phyloP scores from a whole-genome alignment of 2,113 vertebrate species.

The Fregetta grallaria region DNA sequence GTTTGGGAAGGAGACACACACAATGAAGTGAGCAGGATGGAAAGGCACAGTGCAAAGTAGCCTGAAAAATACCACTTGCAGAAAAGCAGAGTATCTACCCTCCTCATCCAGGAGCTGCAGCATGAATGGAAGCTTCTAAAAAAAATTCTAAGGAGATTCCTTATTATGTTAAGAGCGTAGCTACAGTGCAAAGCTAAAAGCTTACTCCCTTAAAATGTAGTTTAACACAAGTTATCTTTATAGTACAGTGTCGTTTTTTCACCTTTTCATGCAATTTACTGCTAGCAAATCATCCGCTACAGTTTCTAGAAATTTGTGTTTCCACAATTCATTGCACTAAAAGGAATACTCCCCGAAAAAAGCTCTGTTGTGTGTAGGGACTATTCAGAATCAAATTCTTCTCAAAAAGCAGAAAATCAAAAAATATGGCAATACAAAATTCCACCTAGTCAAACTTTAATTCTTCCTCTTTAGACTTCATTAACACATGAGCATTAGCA shows the following conservation, averaged over 20 bases:
- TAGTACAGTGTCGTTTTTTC: neutral
- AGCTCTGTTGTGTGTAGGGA: neutral
- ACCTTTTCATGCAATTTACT: neutral
- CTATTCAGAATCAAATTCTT: neutral
- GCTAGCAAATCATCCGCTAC: neutral
- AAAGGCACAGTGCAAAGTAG: neutral
- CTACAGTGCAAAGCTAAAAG: neutral
- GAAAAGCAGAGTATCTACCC: neutral
- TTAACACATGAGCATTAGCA: neutral
- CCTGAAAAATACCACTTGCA: neutral
- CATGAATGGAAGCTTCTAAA: neutral
- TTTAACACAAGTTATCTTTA: neutral
- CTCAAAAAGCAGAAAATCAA: neutral
- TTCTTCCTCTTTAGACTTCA: neutral
- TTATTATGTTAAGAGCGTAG: neutral
- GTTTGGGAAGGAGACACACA: neutral
- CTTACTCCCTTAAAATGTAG: neutral
- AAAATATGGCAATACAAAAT: neutral
- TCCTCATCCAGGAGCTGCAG: neutral
- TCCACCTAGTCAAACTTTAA: neutral
- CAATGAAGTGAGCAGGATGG: neutral
- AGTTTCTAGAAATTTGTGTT: neutral
- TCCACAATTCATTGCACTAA: neutral
- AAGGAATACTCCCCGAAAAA: neutral
- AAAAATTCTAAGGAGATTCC: neutral